phyloP scores from a whole-genome alignment of 1,140 invertebrate species.

The Bombus sylvicola region DNA sequence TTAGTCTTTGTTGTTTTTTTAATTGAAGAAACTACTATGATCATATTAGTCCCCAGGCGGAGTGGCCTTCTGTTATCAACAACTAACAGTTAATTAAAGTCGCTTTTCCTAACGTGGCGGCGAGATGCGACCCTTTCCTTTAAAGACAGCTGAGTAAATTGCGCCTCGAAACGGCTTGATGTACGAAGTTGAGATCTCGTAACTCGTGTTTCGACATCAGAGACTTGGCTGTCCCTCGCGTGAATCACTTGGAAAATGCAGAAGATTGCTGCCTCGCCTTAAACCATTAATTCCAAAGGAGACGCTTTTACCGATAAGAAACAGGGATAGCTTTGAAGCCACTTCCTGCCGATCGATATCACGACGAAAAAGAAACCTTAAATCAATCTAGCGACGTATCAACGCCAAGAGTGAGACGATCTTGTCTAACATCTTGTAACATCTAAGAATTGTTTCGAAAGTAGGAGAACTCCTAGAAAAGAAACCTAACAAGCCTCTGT shows the following conservation, averaged over 20 bases:
- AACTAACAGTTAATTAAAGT: constrained; percentile 42
- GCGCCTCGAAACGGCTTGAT: constrained; percentile 18
- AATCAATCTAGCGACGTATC: background rate
- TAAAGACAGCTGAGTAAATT: constrained; percentile 29
- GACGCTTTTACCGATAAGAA: constrained; percentile 16
- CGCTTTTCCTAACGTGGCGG: background rate
- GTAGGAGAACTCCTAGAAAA: background rate
- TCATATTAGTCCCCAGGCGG: background rate
- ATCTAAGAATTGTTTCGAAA: background rate
- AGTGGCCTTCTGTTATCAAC: constrained; percentile 4
- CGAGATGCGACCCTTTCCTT: background rate
- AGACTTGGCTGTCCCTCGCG: background rate
- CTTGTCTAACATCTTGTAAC: background rate
- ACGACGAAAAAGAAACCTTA: background rate
- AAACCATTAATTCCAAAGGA: constrained; percentile 20
- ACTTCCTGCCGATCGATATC: background rate
- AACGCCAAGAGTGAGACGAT: background rate
- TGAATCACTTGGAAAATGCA: constrained; percentile 16
- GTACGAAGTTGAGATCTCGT: constrained; percentile 10
- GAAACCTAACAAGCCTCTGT: constrained; percentile 18
- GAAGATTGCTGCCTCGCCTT: constrained; percentile 8
- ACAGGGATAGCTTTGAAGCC: background rate
- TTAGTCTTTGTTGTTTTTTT: background rate
- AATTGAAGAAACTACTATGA: background rate
- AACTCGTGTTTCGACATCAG: constrained; percentile 36